Percentiles rank a stretch among this genome's conserved stretches.
phyloP scores from a whole-genome alignment of 1,140 invertebrate species.

The Zaprionus africanus region DNA sequence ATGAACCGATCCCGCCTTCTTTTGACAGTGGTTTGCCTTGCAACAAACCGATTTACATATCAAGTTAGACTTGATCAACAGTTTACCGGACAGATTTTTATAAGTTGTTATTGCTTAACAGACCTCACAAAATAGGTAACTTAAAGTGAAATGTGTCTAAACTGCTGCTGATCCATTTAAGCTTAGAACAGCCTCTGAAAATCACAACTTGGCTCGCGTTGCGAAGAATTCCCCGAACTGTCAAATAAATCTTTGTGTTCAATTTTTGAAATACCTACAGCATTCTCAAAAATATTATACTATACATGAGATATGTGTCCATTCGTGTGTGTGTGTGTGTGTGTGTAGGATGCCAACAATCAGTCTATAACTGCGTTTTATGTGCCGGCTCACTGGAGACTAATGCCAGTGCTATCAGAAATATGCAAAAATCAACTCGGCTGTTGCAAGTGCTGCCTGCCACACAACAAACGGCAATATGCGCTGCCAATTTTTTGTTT shows the following conservation, averaged over 20 bases:
- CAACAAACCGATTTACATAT: no score
- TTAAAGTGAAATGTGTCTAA: no score
- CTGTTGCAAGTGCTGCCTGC: conserved; percentile 58
- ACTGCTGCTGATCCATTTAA: not conserved
- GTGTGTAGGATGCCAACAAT: conserved; percentile 59
- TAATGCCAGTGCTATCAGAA: conserved; percentile 72
- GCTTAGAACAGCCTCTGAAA: conserved; percentile 11
- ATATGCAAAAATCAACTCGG: conserved; percentile 78
- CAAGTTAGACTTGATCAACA: no score
- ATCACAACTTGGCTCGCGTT: conserved; percentile 54
- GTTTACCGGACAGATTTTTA: no score
- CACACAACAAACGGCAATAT: conserved; percentile 68
- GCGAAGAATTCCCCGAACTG: conserved; percentile 52
- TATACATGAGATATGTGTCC: not conserved
- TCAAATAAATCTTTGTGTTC: conserved; percentile 73
- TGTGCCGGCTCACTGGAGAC: conserved; percentile 79
- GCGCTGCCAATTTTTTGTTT: conserved; percentile 51
- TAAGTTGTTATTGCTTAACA: not conserved
- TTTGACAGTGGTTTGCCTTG: no score
- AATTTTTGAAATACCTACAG: conserved; percentile 73
- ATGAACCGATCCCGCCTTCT: no score
- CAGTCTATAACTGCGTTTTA: conserved; percentile 78
- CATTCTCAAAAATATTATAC: conserved; percentile 15
- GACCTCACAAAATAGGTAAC: no score
- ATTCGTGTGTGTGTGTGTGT: conserved; percentile 7